phyloP scores from a whole-genome alignment of 2,797 vertebrate genomes.

The Myiotriccus ornatus region DNA sequence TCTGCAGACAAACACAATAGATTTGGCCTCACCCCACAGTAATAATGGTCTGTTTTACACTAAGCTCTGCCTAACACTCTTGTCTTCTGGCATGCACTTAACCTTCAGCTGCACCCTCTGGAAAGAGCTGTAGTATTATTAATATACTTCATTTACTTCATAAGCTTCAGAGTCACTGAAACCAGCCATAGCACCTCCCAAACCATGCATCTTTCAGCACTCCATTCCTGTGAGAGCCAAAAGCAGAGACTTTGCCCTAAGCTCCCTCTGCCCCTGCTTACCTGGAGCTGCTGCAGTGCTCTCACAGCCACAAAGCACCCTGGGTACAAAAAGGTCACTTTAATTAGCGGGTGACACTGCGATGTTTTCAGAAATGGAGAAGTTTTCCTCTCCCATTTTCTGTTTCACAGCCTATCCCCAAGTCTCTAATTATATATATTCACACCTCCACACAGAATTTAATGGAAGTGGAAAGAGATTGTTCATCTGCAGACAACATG shows the following conservation, averaged over 20 bases:
- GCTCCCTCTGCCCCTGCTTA: not conserved
- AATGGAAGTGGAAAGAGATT: not conserved
- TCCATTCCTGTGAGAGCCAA: not conserved
- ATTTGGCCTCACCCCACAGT: not conserved
- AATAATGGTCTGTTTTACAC: not conserved
- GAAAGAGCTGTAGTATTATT: not conserved
- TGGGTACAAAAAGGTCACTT: not conserved
- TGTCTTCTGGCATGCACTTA: not conserved
- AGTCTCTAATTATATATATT: not conserved
- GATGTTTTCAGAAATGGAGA: not conserved
- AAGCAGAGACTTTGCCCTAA: not conserved
- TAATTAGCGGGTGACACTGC: not conserved
- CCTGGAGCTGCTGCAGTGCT: not conserved
- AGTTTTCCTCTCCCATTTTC: not conserved
- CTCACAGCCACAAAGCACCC: not conserved
- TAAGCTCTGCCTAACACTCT: not conserved
- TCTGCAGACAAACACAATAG: not conserved
- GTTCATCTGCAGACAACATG: not conserved
- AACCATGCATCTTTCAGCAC: not conserved
- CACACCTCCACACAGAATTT: not conserved
- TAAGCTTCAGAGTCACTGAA: not conserved
- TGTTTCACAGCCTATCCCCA: not conserved
- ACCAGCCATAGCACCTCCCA: not conserved
- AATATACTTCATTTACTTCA: not conserved
- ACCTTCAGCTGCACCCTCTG: not conserved